Percentiles rank a stretch among this genome's conserved stretches.
These are phyloP conservation scores for Prionailurus viverrinus DNA, from an alignment of 2,113 vertebrate genomes.

Conservation along the genomic window DNA sequence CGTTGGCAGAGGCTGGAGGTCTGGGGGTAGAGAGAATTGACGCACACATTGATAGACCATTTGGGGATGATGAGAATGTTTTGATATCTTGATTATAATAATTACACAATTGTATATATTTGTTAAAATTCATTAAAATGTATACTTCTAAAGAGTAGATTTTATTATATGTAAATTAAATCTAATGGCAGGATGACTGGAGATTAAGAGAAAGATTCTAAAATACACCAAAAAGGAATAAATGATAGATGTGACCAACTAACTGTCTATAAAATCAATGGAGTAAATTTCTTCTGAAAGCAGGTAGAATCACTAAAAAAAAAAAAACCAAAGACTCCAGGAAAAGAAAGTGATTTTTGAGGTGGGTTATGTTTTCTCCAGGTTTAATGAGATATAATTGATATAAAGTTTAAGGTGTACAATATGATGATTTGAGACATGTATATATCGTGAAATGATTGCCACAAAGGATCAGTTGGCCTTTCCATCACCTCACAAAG, in stretches of 20 bases:
- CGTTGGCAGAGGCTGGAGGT: neutral
- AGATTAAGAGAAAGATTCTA: neutral
- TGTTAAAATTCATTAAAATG: constrained; percentile 33
- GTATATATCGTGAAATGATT: neutral
- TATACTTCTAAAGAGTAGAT: too few relatives aligned
- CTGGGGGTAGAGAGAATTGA: neutral
- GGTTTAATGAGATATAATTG: neutral
- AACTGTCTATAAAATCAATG: neutral
- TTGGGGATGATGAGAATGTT: neutral
- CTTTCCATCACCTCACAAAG: too few relatives aligned
- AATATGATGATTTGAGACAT: neutral
- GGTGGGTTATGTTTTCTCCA: neutral
- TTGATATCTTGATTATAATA: neutral
- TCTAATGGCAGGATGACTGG: neutral
- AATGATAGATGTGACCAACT: neutral
- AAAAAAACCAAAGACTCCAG: neutral
- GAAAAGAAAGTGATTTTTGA: neutral
- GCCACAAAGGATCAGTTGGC: neutral
- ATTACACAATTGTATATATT: neutral
- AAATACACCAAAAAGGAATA: neutral
- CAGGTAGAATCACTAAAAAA: neutral
- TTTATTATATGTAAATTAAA: neutral
- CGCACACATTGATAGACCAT: neutral
- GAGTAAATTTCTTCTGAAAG: neutral
- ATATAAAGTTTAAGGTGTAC: neutral